Evolutionary conservation across 2,888 invertebrate species (phyloP).

Genomic region (Andrena praecox): DNA sequence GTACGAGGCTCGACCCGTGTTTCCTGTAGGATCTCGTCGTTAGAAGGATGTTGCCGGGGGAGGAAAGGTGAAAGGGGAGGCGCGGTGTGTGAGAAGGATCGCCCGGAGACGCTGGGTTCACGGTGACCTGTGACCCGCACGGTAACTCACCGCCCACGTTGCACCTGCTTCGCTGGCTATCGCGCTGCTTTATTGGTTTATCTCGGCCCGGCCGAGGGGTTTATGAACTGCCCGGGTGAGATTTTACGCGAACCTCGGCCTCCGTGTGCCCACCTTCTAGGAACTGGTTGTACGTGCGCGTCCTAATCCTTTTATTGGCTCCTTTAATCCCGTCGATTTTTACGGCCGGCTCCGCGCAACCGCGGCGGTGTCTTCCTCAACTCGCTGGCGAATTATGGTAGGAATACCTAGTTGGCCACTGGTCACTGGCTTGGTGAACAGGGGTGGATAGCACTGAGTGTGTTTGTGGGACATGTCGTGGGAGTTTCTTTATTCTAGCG

Average conservation of each 20-base stretch:
- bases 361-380: background rate
- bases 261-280: conserved; percentile 56
- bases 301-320: conserved; percentile 57
- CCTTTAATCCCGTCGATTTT: conserved; percentile 29
- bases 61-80: conserved; percentile 53
- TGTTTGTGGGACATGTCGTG: no score
- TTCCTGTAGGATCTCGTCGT: conserved; percentile 62
- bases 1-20: conserved; percentile 26
- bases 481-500: no score
- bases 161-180: conserved; percentile 80
- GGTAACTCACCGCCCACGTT: conserved; percentile 82
- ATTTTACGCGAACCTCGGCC: conserved; percentile 77
- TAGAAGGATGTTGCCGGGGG: conserved; percentile 59
- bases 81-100: conserved; percentile 74
- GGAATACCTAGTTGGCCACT: background rate
- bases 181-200: conserved; percentile 81
- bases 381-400: conserved; percentile 14
- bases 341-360: conserved; percentile 10
- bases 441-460: no score
- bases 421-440: background rate
- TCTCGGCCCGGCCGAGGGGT: conserved; percentile 73
- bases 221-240: conserved; percentile 71
- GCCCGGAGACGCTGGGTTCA: conserved; percentile 73
- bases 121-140: conserved; percentile 79
- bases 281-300: conserved; percentile 54